A percentile compares a stretch with the other conserved stretches of the same genome.
These are phyloP conservation scores for Silurus asotus DNA, from an alignment of 2,113 vertebrate species.

Conservation along the genomic window DNA sequence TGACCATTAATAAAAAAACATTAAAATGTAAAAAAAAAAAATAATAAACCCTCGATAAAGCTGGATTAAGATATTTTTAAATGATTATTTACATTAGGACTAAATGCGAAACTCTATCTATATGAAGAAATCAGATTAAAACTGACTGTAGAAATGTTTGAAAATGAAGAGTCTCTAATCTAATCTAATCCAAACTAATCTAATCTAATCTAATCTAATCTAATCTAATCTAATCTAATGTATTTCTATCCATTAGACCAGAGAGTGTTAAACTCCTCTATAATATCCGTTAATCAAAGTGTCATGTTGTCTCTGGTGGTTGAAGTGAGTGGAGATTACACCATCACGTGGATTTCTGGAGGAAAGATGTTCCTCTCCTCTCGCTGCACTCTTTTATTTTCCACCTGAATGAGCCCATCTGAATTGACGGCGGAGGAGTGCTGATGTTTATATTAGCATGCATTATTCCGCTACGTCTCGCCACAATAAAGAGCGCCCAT, in stretches of 20 bases:
- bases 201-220: too few species aligned
- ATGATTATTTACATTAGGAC: background rate
- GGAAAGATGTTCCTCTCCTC: slow-evolving; percentile 66
- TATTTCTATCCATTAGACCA: background rate
- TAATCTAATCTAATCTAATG: background rate
- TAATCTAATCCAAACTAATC: background rate
- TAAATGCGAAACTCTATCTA: background rate
- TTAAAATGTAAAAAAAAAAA: background rate
- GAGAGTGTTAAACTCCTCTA: background rate
- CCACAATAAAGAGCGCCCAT: slow-evolving; percentile 70
- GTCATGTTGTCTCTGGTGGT: slow-evolving; percentile 24
- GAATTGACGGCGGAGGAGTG: slow-evolving; percentile 75
- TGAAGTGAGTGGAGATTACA: slow-evolving; percentile 53
- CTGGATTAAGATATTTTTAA: too few species aligned
- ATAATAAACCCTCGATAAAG: background rate
- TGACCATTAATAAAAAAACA: background rate
- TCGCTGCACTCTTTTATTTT: slow-evolving; percentile 74
- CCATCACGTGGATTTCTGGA: slow-evolving; percentile 63
- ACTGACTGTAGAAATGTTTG: background rate
- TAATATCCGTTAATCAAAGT: slow-evolving; percentile 42
- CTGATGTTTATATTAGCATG: slow-evolving; percentile 79
- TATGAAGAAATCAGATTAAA: background rate
- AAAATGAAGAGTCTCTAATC: background rate
- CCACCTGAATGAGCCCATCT: slow-evolving; percentile 73
- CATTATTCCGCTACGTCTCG: slow-evolving; percentile 74